Base-by-base conservation (phyloP, 1,140 invertebrate genomes). In the Drosophila sturtevanti region DNA sequence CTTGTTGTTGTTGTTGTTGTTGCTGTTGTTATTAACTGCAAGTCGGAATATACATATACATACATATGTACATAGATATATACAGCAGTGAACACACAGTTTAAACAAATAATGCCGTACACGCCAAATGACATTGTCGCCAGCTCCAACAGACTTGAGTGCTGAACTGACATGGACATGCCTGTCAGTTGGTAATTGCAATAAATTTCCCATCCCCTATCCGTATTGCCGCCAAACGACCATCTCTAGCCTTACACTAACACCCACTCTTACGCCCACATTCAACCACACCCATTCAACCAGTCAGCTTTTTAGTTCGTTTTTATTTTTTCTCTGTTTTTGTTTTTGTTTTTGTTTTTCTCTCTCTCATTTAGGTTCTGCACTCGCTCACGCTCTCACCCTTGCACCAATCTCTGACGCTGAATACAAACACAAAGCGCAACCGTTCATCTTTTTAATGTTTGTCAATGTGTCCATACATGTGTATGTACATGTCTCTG, bases 61-160 rank as follows among this genome's bases (percentile, higher is more conserved):
- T n/a, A n/a, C n/a, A n/a, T n/a, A n/a, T n/a, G n/a, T n/a, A n/a
- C n/a, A n/a, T n/a, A n/a, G n/a, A n/a, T n/a, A n/a, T n/a, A n/a
- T 78, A 79, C 79, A 81, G 72, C 72, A 58, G 34, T 56, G 75
- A 68, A 75, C 76, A 87, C 79, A 87, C 79, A 89, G 69, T 84
- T 87, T 72, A 79, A 84, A 89, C 84, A 89, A 89, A 89, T 84
- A 89, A 89, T 77, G 72, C 72, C 85, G 54, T 54, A 66, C 79
- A 77, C 78, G 69, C 62, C 68, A 79, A 70, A 58, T 76, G 76
- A 64, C 77, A 86, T 69, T 86, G 71, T 62, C 81, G 63, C 51
- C 82, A 54, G 67, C 62, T 72, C 62, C 63, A 52, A 27, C n/a
- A 24, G 56, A 73, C 70, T 75, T 64, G 63, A 51, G 59, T 41